Base-by-base conservation (phyloP, 1,140 invertebrate genomes). In the Apis florea region DNA sequence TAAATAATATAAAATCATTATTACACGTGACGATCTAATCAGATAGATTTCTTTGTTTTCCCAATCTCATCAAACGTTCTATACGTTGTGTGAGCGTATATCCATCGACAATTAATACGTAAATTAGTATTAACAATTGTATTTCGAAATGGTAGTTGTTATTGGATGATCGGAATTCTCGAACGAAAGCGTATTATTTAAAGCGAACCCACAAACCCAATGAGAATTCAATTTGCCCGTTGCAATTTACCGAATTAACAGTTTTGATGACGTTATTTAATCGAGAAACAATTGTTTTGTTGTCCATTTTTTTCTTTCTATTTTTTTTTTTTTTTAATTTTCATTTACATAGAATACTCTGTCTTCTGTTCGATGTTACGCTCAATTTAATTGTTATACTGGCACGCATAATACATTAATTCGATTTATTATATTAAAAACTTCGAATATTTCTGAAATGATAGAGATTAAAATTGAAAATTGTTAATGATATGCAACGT, bases 71-170 rank as follows among this genome's bases (percentile, higher is more conserved):
- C 8, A 40, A 51, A 72, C 72, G 47, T 24, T 6, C 15, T n/a
- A 21, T n/a, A 47, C 21, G 49, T 64, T n/a, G 4, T 6, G 47
- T n/a, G 6, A 47, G 24, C 58, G 54, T 26, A 51, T 54, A 64
- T 21, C 12, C 58, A 13, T 17, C 10, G 54, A 63, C 26, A 49
- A 70, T 71, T 64, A 54, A 79, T 63, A 54, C 47, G n/a, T 53
- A 72, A 79, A 79, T 72, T 31, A 79, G 63, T 79, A 79, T 72
- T 73, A 73, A 79, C 59, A 49, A 79, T 54, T 54, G n/a, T 63
- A 31, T 11, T 11, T 26, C 19, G 26, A 53, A 59, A 63, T n/a
- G 68, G 9, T 64, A 10, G 49, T 11, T 17, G 59, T 21, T 73
- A 73, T 54, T 54, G 58, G 26, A 72, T 64, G 70, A 73, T 73